Base-by-base conservation (phyloP, 2,113 vertebrate species). In the Heterochromis multidens region DNA sequence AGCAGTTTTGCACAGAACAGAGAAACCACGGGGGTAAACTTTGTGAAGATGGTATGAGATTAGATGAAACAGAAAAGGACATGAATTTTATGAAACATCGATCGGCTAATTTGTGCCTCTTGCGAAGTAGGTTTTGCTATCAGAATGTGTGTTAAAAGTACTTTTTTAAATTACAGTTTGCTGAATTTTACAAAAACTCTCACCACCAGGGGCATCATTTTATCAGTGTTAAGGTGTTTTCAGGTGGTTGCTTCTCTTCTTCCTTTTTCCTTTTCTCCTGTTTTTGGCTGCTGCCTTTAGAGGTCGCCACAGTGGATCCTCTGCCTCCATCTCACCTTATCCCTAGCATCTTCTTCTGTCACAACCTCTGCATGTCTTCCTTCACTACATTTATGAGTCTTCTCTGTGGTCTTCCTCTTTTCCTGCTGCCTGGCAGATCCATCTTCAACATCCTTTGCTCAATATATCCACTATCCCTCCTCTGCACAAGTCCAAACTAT, bases 41-140 rank as follows among this genome's bases (percentile, higher is more conserved):
- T 31, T 59, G 49, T 57, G 43, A 70, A 67, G 40, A 31, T 67
- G 60, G 29, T 57, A 72, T 58, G 8, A 13, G 25, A 33, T 76
- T 0, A 72, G 17, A 87, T 61, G 23, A 21, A 65, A 88, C 35
- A n/a, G 17, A 59, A 89, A 84, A 89, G 82, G 81, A 74, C 37
- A 59, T 65, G 57, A 46, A 52, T 77, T 86, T 59, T 74, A 86
- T 91, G 59, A 65, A 83, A 56, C 37, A 21, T 37, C 35, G 23
- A 63, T 14, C 19, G 14, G 37, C 19, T 63, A 79, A 82, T 56
- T 76, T 65, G 40, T n/a, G 40, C 49, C 25, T 2, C 74, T 81
- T 21, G 31, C 21, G 46, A 31, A 5, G 49, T 4, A 5, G 21
- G 11, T 23, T n/a, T 29, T 12, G 7, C 23, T 61, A 54, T 8